phyloP scores from a whole-genome alignment of 2,113 vertebrate genomes.

The Colius striatus region DNA sequence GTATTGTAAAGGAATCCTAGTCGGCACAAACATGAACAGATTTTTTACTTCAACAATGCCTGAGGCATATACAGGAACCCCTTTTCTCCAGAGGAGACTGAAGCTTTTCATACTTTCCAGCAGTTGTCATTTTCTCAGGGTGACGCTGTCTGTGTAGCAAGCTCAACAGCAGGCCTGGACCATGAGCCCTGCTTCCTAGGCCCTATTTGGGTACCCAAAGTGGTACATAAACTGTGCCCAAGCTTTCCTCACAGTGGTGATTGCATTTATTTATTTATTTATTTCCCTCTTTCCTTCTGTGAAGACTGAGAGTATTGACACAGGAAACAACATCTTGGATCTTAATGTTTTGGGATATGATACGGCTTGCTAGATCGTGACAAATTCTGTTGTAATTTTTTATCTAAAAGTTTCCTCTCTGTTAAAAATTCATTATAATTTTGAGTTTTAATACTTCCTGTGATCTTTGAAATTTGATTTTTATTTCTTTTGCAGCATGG shows the following conservation, averaged over 20 bases:
- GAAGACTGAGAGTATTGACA: not conserved
- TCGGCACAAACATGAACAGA: not conserved
- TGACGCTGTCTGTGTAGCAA: not conserved
- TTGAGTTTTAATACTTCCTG: not conserved
- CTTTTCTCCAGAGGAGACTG: not conserved
- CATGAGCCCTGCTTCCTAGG: not conserved
- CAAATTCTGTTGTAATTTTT: not conserved
- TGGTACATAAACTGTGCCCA: not conserved
- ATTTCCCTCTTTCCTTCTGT: not conserved
- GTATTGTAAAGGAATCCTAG: not conserved
- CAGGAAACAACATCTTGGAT: not conserved
- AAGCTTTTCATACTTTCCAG: not conserved
- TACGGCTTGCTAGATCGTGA: not conserved
- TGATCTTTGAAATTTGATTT: constrained; percentile 7
- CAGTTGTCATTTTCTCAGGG: not conserved
- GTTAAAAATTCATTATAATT: not conserved
- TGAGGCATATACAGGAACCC: not conserved
- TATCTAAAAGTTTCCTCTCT: not conserved
- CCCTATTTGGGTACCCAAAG: not conserved
- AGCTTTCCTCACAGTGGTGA: not conserved
- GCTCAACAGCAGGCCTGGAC: not conserved
- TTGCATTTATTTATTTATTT: not conserved
- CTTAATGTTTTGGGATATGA: not conserved
- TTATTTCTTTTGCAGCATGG: constrained; percentile 87
- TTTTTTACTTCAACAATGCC: not conserved